phyloP scores from a whole-genome alignment of 2,797 vertebrate species.

The Chloroceryle amazona region DNA sequence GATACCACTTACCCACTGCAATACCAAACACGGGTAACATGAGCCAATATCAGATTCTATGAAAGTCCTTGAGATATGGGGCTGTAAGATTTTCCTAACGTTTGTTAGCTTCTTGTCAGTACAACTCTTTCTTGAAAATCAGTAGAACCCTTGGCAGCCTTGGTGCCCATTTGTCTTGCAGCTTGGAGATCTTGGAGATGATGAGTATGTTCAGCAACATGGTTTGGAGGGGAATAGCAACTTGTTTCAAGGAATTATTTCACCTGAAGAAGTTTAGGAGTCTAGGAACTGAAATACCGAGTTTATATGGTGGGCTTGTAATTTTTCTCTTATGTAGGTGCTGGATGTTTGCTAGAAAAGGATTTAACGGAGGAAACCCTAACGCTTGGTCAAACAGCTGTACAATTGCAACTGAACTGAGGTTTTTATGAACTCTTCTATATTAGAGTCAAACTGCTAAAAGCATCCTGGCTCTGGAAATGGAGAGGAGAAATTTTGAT shows the following conservation, averaged over 20 bases:
- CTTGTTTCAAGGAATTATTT: not conserved
- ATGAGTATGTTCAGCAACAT: fast-evolving
- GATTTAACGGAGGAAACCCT: not conserved
- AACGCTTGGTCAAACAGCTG: fast-evolving
- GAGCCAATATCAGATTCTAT: not conserved
- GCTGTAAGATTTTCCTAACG: not conserved
- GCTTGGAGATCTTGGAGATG: not conserved
- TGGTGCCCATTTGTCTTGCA: not conserved
- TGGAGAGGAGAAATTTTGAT: not conserved
- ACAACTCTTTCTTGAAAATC: not conserved
- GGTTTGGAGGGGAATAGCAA: not conserved
- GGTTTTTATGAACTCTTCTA: not conserved
- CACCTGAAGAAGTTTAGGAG: not conserved
- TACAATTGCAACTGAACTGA: not conserved
- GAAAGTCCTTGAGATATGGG: fast-evolving
- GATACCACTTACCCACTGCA: not conserved
- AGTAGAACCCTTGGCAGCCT: fast-evolving
- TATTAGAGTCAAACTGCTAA: not conserved
- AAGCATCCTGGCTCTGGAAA: not conserved
- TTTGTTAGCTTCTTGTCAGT: not conserved
- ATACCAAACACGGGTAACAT: no score
- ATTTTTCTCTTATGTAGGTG: not conserved
- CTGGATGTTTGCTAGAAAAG: not conserved
- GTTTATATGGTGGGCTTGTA: fast-evolving
- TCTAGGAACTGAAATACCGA: not conserved